Conservation (phyloP, 2,113 vertebrate genomes). For the Eonycteris spelaea region DNA sequence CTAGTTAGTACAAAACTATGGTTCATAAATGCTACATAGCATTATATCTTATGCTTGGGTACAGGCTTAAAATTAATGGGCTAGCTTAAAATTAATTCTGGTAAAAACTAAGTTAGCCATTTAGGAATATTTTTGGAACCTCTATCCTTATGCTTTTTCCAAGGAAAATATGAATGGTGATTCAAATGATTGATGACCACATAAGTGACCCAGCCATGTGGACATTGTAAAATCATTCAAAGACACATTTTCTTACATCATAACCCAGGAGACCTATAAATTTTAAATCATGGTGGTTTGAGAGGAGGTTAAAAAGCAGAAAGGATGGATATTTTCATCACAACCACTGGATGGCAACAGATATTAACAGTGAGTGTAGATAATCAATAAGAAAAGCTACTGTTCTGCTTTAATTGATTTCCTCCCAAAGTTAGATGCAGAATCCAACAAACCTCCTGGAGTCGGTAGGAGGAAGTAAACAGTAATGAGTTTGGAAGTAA, state of each 20-base stretch:
- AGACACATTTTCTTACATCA: conserved; percentile 6
- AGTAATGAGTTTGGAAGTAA: background rate
- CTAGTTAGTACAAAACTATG: background rate
- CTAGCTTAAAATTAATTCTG: conserved; percentile 36
- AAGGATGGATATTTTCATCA: conserved; percentile 65
- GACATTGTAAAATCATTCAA: background rate
- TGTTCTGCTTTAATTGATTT: background rate
- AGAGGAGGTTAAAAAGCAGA: conserved; percentile 49
- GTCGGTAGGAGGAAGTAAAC: background rate
- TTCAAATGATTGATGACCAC: background rate
- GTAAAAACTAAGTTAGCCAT: conserved; percentile 5
- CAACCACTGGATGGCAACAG: conserved; percentile 84
- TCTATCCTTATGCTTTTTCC: background rate
- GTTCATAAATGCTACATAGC: background rate
- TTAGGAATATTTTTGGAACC: background rate
- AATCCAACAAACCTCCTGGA: background rate
- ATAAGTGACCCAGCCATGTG: background rate
- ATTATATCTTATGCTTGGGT: background rate
- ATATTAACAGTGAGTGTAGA: conserved; percentile 43
- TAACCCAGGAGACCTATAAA: background rate
- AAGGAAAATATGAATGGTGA: background rate
- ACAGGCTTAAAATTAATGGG: background rate
- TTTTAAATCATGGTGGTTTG: background rate
- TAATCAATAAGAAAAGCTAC: background rate
- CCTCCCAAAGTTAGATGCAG: background rate